Percentiles rank a stretch among this genome's conserved stretches.
phyloP scores from a whole-genome alignment of 2,888 invertebrate species.

The Diadromus collaris region DNA sequence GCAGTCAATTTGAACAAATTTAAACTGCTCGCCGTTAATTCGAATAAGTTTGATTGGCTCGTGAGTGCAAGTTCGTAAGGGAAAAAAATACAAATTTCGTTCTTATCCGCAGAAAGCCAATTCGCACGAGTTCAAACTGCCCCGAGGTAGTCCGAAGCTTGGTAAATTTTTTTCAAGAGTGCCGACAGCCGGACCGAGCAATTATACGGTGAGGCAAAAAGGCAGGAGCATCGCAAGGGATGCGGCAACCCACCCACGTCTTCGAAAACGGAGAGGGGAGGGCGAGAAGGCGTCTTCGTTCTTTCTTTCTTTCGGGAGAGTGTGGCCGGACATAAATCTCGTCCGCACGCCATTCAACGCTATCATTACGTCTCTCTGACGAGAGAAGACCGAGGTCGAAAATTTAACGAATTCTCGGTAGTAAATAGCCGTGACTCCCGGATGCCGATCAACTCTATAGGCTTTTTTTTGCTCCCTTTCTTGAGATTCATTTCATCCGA shows the following conservation, averaged over 20 bases:
- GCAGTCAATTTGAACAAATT: no score
- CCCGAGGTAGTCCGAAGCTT: no score
- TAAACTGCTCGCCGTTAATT: no score
- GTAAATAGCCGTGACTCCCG: conserved; percentile 51
- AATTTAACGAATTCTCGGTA: conserved; percentile 77
- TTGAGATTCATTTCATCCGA: neutral
- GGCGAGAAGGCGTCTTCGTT: conserved; percentile 47
- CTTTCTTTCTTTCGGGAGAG: conserved; percentile 57
- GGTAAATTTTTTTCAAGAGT: neutral
- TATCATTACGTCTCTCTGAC: conserved; percentile 74
- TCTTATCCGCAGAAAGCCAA: no score
- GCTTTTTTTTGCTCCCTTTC: neutral
- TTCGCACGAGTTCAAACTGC: no score
- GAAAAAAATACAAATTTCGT: no score
- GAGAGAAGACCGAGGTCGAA: conserved; percentile 69
- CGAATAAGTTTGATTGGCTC: no score
- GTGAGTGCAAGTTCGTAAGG: no score
- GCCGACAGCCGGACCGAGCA: conserved; percentile 25
- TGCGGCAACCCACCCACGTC: conserved; percentile 52
- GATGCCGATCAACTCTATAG: conserved; percentile 41
- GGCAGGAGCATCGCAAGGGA: neutral
- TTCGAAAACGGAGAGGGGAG: conserved; percentile 33
- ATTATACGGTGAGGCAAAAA: conserved; percentile 20
- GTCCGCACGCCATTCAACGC: conserved; percentile 70
- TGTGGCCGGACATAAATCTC: conserved; percentile 68